phyloP scores from a whole-genome alignment of 1,140 invertebrate species.

The Cydia amplana region DNA sequence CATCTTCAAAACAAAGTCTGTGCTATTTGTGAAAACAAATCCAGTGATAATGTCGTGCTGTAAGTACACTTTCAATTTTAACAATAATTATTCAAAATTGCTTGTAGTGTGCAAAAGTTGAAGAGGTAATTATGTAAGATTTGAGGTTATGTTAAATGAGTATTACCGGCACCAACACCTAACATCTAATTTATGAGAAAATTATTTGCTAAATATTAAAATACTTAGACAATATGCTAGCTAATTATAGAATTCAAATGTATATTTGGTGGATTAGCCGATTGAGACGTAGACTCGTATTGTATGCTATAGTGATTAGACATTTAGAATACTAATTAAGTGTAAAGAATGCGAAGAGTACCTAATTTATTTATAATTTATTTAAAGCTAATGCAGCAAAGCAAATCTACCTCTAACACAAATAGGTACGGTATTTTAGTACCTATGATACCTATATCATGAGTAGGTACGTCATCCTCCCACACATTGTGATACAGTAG shows the following conservation, averaged over 20 bases:
- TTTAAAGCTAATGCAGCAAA: background rate
- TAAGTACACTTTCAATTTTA: constrained; percentile 39
- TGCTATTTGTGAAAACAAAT: background rate
- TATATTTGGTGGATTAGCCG: background rate
- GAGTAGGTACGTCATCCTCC: too few relatives aligned
- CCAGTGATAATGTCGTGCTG: constrained; percentile 47
- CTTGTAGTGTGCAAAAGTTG: too few relatives aligned
- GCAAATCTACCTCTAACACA: too few relatives aligned
- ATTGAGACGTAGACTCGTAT: background rate
- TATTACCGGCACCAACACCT: too few relatives aligned
- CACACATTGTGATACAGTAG: too few relatives aligned
- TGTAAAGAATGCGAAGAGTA: background rate
- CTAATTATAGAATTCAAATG: background rate
- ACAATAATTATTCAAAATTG: background rate
- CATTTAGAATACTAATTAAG: background rate
- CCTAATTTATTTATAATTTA: background rate
- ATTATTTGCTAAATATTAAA: too few relatives aligned
- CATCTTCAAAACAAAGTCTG: background rate
- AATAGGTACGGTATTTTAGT: background rate
- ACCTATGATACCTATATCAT: too few relatives aligned
- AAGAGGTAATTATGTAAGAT: too few relatives aligned
- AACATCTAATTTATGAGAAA: too few relatives aligned
- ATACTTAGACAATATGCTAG: too few relatives aligned
- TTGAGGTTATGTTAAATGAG: background rate
- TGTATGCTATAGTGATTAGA: background rate